Evolutionary conservation across 1,140 invertebrate genomes (phyloP), one percentile per base, ranked within the genome.

Genomic region (Nautilus pompilius): DNA sequence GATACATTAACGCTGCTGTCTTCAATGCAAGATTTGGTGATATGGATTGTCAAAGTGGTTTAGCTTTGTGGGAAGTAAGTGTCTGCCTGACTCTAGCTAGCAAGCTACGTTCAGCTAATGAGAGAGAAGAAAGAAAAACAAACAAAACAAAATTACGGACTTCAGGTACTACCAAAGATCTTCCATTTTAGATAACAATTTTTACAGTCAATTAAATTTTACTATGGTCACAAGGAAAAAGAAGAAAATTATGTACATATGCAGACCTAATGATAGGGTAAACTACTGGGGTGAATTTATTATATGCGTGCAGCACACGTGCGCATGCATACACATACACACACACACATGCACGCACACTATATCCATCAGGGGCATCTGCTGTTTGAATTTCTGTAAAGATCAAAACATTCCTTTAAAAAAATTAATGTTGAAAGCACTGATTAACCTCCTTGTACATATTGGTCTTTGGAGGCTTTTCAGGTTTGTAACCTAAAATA

Each of bases 361-460:
- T 53, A 53, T 53, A 53, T 53, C 49, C 49, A 6, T 53, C 26
- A 53, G 26, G 49, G 17, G 29, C n/a, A 53, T 53, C 49, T 53
- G 49, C 49, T 53, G 49, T 53, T 53, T 28, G 24, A 49, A 49
- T 53, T 53, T 17, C 49, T 53, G 49, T 53, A 53, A 53, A 53
- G 49, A 53, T 53, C 49, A 22, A 53, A 53, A 53, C 49, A 53
- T 53, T 53, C 49, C 49, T 53, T 22, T 22, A 53, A 53, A 28
- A 53, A 28, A 53, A 53, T 53, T 53, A 28, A 53, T 28, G 29
- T 28, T 53, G 49, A 53, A 15, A 28, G 49, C 49, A 53, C 49
- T 53, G 29, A 5, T 53, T 22, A 53, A 28, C 49, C 49, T 53
- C 49, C 29, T 53, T 53, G 49, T 53, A 53, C 29, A 53, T 53